Base-by-base conservation (phyloP, 1,140 invertebrate species). In the Temnothorax nylanderi region DNA sequence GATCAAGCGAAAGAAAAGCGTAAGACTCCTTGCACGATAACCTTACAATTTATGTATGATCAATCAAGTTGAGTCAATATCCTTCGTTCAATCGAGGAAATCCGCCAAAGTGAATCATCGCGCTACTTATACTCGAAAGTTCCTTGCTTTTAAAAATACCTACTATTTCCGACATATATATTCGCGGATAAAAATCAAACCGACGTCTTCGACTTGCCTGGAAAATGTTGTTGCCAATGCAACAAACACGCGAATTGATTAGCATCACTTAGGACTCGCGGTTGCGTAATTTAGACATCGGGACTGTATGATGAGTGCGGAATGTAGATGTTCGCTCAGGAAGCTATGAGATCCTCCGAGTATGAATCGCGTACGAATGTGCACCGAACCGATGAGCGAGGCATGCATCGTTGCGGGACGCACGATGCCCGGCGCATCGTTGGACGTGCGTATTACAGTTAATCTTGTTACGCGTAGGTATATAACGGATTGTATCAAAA, bases 1-100 rank as follows among this genome's bases (percentile, higher is more conserved):
- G n/a, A 85, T 80, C 91, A 91, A 89, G 89, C 85, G 54, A 91
- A 54, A n/a, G 34, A 51, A 60, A 67, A 86, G 72, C 54, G 69
- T 65, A 84, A 58, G 11, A 26, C 62, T 44, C 60, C 84, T 34
- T 56, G 7, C 62, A 51, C 16, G 60, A 80, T 47, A 67, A 69
- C 3, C 54, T 71, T 51, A 32, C 49, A 32, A 91, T 85, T 88
- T 56, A 87, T 56, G 56, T 77, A 49, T 10, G 11, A 4, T 51
- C 8, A 58, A 26, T 26, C 26, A 26, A 26, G 77, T 89, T 34
- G 74, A 21, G 34, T 62, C 77, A 69, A 78, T 87, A 84, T 51
- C 72, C n/a, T 56, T 13, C 26, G 32, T 56, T 13, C 26, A n/a
- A 51, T 10, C 65, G 47, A 54, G 26, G 18, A 58, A 71, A 47